These are phyloP conservation scores for Arenaria interpres DNA, from an alignment of 2,113 vertebrate species.

Conservation along the genomic window DNA sequence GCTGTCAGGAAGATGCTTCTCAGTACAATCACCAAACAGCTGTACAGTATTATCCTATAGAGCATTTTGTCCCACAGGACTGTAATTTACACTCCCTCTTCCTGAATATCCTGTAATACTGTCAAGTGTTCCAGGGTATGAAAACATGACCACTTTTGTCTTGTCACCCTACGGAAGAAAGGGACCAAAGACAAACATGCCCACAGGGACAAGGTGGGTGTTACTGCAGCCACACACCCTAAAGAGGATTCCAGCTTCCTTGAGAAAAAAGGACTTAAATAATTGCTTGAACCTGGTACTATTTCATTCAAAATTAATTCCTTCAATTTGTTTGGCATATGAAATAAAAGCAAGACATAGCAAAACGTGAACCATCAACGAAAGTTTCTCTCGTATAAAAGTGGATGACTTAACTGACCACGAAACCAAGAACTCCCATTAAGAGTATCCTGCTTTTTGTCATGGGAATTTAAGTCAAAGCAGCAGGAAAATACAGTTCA, in stretches of 20 bases:
- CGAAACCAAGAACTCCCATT: background rate
- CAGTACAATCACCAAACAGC: background rate
- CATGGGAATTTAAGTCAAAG: background rate
- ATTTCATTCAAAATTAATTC: background rate
- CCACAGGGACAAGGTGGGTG: background rate
- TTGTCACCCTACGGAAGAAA: background rate
- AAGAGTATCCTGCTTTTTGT: background rate
- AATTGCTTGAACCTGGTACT: background rate
- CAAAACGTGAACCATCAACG: background rate
- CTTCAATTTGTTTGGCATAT: background rate
- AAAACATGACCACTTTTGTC: background rate
- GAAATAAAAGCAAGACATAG: background rate
- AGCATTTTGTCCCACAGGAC: background rate
- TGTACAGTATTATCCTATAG: background rate
- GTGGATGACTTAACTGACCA: background rate
- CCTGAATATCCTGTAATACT: background rate
- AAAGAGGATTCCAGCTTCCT: background rate
- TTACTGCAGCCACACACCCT: background rate
- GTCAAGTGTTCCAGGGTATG: background rate
- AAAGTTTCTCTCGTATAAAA: background rate
- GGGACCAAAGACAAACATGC: background rate
- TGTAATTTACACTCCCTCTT: background rate
- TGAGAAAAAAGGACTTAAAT: background rate
- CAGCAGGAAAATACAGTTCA: background rate
- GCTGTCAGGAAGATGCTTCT: background rate